Evolutionary conservation across 1,140 invertebrate species (phyloP), one percentile per base, ranked within the genome.

Genomic region (Brachystomella parvula): DNA sequence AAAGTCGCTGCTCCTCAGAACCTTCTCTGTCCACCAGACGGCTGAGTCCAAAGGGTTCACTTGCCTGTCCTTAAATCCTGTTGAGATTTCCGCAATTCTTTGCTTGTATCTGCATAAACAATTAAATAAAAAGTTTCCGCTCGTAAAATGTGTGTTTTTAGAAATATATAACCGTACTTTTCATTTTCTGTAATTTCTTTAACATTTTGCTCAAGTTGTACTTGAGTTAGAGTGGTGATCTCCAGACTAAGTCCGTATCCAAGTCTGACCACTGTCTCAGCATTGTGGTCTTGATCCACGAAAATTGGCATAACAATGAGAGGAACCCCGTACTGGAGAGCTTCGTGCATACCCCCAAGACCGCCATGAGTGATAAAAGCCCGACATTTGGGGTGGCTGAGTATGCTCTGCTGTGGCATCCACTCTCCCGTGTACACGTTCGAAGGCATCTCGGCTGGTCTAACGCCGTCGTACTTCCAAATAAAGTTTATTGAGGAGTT

Each of bases 371-470:
- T 76, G 24, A 81, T 75, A 66, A 81, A 81, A 0, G 56, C 67
- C 30, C 53, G 56, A 31, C 47, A 53, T 58, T 60, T 56, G 21
- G 49, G 60, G 24, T 47, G 47, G 79, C 84, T 88, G 33, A 91
- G 78, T 33, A 91, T 81, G 75, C 90, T 88, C 75, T 91, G 89
- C 76, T 92, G 89, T 0, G 89, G 89, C 72, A 89, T 78, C 89
- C 89, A 92, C 47, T 83, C 82, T 1, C 82, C 83, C 0, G 86
- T 79, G 74, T 83, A 83, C 0, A 90, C 84, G 76, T 90, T 90
- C 0, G 81, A 75, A 1, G 88, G 86, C 28, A 89, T 77, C 71
- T 88, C 83, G 0, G 78, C 72, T 31, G 79, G 77, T 71, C 64
- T 53, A 19, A 6, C 79, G 2, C 82, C 85, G 71, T 89, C 87